Percentiles rank a stretch among this genome's conserved stretches.
Conservation (phyloP, 2,113 vertebrate species). For the Amblyopsis rosae region DNA sequence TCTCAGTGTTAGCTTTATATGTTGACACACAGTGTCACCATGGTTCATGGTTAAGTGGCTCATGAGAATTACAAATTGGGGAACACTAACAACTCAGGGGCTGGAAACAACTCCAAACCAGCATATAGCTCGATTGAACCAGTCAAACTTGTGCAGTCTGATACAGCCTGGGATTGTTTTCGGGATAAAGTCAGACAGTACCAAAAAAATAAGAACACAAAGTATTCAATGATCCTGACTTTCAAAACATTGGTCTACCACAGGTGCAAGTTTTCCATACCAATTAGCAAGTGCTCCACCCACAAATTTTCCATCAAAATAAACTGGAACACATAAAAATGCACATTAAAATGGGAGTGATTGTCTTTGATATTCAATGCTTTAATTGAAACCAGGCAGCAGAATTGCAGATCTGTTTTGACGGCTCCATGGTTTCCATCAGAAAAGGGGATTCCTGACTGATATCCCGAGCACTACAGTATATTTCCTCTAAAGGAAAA, state of each 20-base stretch:
- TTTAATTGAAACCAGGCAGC: constrained; percentile 75
- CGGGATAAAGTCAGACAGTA: constrained; percentile 46
- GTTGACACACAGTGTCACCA: background rate
- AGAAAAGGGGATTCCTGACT: constrained; percentile 73
- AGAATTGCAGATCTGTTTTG: constrained; percentile 65
- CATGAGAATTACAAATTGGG: constrained; percentile 41
- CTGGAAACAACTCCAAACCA: constrained; percentile 30
- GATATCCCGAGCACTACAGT: constrained; percentile 65
- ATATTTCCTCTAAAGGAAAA: constrained; percentile 66
- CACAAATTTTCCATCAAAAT: constrained; percentile 76
- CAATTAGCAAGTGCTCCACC: constrained; percentile 74
- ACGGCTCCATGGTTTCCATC: constrained; percentile 67
- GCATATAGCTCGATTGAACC: constrained; percentile 46
- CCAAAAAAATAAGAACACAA: constrained; percentile 58
- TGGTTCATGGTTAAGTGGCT: constrained; percentile 20
- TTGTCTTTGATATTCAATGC: constrained; percentile 76
- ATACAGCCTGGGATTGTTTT: constrained; percentile 63
- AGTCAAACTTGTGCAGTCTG: constrained; percentile 56
- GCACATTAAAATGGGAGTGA: constrained; percentile 72
- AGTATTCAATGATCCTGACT: constrained; percentile 70
- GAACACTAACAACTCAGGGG: constrained; percentile 16
- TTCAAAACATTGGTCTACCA: constrained; percentile 75
- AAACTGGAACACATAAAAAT: constrained; percentile 68
- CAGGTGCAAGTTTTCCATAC: constrained; percentile 76
- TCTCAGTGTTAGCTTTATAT: background rate